Evolutionary conservation across 1,140 invertebrate species (phyloP), one percentile per base, ranked within the genome.

Genomic region (Drosophila serrata): DNA sequence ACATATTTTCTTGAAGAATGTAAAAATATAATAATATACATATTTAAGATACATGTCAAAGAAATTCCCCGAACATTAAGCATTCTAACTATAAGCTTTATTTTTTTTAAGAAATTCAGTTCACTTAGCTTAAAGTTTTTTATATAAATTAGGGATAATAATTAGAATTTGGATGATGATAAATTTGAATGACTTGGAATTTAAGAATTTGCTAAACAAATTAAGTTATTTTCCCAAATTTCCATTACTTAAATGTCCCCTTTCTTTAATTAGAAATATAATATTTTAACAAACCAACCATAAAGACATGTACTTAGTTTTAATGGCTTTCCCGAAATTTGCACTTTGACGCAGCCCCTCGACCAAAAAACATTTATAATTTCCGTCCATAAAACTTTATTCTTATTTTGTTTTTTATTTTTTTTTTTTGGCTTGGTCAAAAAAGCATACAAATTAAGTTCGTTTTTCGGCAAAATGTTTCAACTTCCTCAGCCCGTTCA

Each of bases 331-430:
- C 1, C 7, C 9, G 3, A 49, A 61, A 13, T 35, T 57, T 42
- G 29, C n/a, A 58, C 39, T 57, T 58, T 57, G 51, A 19, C 15
- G n/a, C n/a, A 15, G 39, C 39, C 22, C 29, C 12, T n/a, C n/a
- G n/a, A n/a, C 29, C 39, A 7, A 3, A 29, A 46, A 51, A 40
- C 43, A 49, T 69, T 67, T 67, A 69, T 67, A 37, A 69, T 67
- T 69, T 67, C 46, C 65, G 43, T 29, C 24, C 46, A 68, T 67
- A 67, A 67, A 69, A 69, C 45, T 53, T 69, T 8, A 35, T 33
- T 61, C 37, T 33, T 35, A 22, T 19, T 3, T 33, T n/a, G n/a
- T n/a, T 40, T 29, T 40, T 27, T 24, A 2, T 24, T 24, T 24
- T 24, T 24, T 24, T 24, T 24, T 24, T 24, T 24, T 2, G 24